These are phyloP conservation scores for Trogon melanurus DNA, from an alignment of 2,113 vertebrate genomes.

Conservation along the genomic window DNA sequence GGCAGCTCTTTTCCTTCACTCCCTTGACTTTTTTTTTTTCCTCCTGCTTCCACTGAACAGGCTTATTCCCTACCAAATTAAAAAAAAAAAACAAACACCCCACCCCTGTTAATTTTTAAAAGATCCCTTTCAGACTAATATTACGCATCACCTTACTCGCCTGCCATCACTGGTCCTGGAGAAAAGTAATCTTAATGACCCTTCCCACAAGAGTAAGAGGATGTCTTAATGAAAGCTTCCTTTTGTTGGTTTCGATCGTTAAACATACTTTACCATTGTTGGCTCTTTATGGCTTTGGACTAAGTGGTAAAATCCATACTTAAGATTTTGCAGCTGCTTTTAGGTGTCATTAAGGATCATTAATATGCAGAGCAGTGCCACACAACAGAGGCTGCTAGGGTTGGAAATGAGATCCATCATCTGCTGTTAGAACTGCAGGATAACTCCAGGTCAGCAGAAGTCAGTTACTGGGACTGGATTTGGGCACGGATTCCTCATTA, in stretches of 20 bases:
- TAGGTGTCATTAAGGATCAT: slow-evolving; percentile 24
- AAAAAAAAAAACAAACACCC: neutral
- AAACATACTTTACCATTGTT: neutral
- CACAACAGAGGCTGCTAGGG: neutral
- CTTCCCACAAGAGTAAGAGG: neutral
- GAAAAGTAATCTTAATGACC: neutral
- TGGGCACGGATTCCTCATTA: neutral
- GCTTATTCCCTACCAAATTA: neutral
- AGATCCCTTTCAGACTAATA: neutral
- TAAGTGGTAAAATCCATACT: slow-evolving; percentile 28
- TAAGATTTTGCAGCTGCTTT: slow-evolving; percentile 37
- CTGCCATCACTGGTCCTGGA: neutral
- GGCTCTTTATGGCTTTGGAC: neutral
- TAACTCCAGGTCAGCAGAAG: neutral
- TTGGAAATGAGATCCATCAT: neutral
- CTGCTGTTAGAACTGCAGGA: neutral
- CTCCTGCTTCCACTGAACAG: neutral
- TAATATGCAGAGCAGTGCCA: slow-evolving; percentile 1
- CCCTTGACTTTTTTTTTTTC: neutral
- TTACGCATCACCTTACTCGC: neutral
- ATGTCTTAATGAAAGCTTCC: neutral
- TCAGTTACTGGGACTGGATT: neutral
- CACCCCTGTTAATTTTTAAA: neutral
- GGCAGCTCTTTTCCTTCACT: neutral
- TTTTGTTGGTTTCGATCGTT: neutral